phyloP scores from a whole-genome alignment of 2,888 invertebrate genomes.

The Mythimna pallens region DNA sequence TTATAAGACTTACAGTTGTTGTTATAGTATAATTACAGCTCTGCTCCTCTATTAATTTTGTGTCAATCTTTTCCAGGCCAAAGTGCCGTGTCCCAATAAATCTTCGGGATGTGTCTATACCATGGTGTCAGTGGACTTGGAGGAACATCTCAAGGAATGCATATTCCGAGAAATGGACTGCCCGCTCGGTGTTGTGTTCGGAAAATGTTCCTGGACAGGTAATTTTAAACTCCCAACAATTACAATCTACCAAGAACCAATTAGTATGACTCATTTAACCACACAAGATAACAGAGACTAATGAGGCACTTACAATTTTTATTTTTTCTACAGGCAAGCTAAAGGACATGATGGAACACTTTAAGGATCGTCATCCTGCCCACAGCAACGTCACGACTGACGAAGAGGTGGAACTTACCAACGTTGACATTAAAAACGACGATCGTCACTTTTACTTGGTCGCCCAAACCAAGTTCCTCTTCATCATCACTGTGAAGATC shows the following conservation, averaged over 20 bases:
- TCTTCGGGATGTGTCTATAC: slow-evolving; percentile 78
- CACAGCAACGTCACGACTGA: slow-evolving; percentile 77
- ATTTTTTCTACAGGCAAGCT: slow-evolving; percentile 61
- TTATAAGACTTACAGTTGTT: too few species aligned
- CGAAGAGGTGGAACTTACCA: slow-evolving; percentile 75
- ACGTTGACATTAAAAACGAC: slow-evolving; percentile 72
- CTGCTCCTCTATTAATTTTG: neutral
- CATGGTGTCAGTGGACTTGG: slow-evolving; percentile 72
- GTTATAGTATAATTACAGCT: too few species aligned
- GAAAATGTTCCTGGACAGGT: slow-evolving; percentile 87
- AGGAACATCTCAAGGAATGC: slow-evolving; percentile 84
- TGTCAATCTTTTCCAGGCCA: slow-evolving; percentile 69
- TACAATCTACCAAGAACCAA: neutral
- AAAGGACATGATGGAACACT: slow-evolving; percentile 82
- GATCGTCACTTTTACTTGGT: slow-evolving; percentile 80
- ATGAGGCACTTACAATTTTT: too few species aligned
- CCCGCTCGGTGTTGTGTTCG: slow-evolving; percentile 81
- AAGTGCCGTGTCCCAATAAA: slow-evolving; percentile 82
- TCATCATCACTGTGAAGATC: slow-evolving; percentile 82
- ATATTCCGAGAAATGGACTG: slow-evolving; percentile 84
- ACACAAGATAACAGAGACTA: neutral
- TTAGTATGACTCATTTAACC: neutral
- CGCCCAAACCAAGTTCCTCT: slow-evolving; percentile 78
- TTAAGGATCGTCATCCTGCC: slow-evolving; percentile 80
- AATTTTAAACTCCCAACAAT: slow-evolving; percentile 33